Evolutionary conservation across 1,140 invertebrate species (phyloP).

Genomic region (Oppia nitens): DNA sequence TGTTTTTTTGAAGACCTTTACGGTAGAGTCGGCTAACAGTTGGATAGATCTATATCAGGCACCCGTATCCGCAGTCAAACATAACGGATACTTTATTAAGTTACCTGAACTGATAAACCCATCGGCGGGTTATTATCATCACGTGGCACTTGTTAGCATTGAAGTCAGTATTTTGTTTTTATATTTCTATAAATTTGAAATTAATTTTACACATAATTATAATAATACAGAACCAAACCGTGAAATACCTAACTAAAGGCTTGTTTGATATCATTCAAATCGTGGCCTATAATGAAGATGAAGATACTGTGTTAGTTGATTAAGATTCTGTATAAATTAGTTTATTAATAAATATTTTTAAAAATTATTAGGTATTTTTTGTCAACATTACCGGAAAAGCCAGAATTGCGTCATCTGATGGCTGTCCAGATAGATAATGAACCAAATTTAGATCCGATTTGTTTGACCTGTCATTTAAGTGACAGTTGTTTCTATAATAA

Average conservation of each 20-base stretch:
- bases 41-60: slow-evolving; percentile 8
- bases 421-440: not conserved
- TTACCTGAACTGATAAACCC: not conserved
- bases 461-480: slow-evolving; percentile 32
- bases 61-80: not conserved
- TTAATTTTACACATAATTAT: not conserved
- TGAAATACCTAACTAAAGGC: slow-evolving; percentile 45
- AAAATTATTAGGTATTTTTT: slow-evolving; percentile 54
- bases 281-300: slow-evolving; percentile 50
- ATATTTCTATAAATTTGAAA: too few relatives aligned
- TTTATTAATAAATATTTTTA: not conserved
- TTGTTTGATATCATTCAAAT: slow-evolving; percentile 59
- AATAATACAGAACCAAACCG: not conserved
- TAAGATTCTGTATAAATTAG: not conserved
- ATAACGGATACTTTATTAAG: not conserved
- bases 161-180: not conserved
- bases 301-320: slow-evolving; percentile 43
- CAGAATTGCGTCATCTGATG: slow-evolving; percentile 51
- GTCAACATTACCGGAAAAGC: slow-evolving; percentile 55
- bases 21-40: not conserved
- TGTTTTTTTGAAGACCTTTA: not conserved
- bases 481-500: slow-evolving; percentile 29
- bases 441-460: slow-evolving; percentile 24
- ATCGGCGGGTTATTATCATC: not conserved
- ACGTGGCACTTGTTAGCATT: slow-evolving; percentile 1